These are phyloP conservation scores for Podarcis siculus DNA, from an alignment of 2,797 vertebrate species.

Conservation along the genomic window DNA sequence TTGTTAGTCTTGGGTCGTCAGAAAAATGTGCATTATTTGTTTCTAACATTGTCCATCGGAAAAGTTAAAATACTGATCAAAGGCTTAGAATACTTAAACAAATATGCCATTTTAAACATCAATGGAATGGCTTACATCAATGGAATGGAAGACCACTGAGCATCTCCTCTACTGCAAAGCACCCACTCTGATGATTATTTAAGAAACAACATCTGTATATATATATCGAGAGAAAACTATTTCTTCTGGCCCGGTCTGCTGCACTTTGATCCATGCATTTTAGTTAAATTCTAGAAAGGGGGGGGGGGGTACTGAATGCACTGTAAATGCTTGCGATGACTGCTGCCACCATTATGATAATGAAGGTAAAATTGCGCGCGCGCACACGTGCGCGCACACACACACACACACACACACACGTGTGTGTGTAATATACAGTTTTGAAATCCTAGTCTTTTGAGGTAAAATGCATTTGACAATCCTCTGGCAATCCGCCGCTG, in stretches of 20 bases:
- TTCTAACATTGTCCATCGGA: background rate
- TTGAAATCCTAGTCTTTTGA: conserved; percentile 20
- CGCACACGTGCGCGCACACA: too few species aligned
- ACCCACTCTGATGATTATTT: conserved; percentile 50
- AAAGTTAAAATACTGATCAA: background rate
- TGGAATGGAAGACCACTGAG: background rate
- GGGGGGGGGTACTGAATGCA: conserved; percentile 11
- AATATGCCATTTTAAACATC: conserved; percentile 8
- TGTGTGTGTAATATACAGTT: conserved; percentile 31
- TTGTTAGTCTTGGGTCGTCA: background rate
- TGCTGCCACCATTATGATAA: conserved; percentile 55
- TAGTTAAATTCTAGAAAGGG: conserved; percentile 37
- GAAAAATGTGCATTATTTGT: background rate
- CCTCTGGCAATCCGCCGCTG: conserved; percentile 38
- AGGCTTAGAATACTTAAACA: background rate
- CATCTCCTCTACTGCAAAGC: conserved; percentile 46
- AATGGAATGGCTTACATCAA: background rate
- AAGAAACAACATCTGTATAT: conserved; percentile 17
- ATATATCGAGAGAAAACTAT: background rate
- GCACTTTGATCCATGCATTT: conserved; percentile 1
- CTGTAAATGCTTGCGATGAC: conserved; percentile 43
- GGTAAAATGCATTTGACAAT: conserved; percentile 53
- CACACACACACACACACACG: too few species aligned
- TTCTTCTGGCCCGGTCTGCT: conserved; percentile 36
- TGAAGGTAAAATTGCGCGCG: conserved; percentile 23